These are phyloP conservation scores for Frankliniella fusca DNA, from an alignment of 2,888 invertebrate species.

Conservation along the genomic window DNA sequence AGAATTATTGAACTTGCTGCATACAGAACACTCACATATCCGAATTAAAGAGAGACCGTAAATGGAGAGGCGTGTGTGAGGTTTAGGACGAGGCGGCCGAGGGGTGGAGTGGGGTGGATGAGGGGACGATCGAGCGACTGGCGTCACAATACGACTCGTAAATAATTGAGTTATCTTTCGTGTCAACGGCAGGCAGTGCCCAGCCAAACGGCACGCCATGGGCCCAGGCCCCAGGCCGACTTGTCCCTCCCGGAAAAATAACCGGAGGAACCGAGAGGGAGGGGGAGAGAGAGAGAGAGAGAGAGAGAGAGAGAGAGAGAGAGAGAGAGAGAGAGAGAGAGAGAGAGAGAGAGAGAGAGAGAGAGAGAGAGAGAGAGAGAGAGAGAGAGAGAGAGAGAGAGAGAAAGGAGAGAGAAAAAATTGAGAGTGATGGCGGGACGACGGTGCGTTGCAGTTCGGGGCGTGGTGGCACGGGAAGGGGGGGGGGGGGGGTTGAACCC, in stretches of 20 bases:
- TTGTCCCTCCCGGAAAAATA: background rate
- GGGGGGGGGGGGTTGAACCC: no score
- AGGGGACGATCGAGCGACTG: background rate
- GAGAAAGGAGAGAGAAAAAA: no score
- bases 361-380: background rate
- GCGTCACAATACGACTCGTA: slow-evolving; percentile 16
- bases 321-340: no score
- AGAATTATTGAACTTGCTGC: no score
- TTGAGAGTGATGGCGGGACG: no score
- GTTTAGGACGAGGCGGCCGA: background rate
- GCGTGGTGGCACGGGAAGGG: no score
- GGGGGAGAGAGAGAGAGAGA: background rate
- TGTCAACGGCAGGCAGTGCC: background rate
- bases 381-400: no score
- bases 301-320: background rate
- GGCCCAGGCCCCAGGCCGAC: background rate
- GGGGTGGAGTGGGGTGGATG: background rate
- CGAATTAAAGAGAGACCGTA: no score
- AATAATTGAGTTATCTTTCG: slow-evolving; percentile 21
- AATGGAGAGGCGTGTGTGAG: background rate
- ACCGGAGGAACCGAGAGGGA: background rate
- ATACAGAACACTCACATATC: no score
- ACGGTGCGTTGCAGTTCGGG: no score
- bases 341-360: no score
- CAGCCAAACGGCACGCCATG: background rate